phyloP scores from a whole-genome alignment of 2,113 vertebrate species.

The Suricata suricatta region DNA sequence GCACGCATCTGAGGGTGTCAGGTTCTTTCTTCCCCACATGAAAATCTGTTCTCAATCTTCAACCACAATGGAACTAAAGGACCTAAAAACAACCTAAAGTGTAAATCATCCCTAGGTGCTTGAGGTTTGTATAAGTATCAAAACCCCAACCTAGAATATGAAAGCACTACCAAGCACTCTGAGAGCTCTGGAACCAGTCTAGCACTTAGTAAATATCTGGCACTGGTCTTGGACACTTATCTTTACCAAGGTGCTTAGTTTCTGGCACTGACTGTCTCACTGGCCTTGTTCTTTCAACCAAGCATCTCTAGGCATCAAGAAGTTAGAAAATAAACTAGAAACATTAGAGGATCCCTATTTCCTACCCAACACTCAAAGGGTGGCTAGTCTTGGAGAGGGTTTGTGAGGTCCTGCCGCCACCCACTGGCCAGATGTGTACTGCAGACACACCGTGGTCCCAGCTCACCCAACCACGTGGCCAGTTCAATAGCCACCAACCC shows the following conservation, averaged over 20 bases:
- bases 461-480: not conserved
- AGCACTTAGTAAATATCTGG: not conserved
- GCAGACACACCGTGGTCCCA: not conserved
- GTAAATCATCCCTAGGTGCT: not conserved
- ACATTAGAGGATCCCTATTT: constrained; percentile 1
- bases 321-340: constrained; percentile 41
- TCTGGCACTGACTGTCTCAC: not conserved
- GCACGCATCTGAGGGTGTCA: not conserved
- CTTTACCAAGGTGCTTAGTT: not conserved
- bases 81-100: not conserved
- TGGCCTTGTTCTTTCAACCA: not conserved
- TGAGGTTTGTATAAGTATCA: not conserved
- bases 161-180: not conserved
- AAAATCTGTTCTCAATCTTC: not conserved
- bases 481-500: rapidly evolving
- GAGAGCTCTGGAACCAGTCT: not conserved
- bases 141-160: not conserved
- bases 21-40: not conserved
- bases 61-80: not conserved
- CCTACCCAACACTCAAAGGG: not conserved
- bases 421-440: constrained; percentile 69
- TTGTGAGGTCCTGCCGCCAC: constrained; percentile 73
- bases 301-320: constrained; percentile 11
- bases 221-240: not conserved
- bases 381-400: not conserved